Evolutionary conservation across 2,888 invertebrate species (phyloP).

Genomic region (Agrotis clavis): DNA sequence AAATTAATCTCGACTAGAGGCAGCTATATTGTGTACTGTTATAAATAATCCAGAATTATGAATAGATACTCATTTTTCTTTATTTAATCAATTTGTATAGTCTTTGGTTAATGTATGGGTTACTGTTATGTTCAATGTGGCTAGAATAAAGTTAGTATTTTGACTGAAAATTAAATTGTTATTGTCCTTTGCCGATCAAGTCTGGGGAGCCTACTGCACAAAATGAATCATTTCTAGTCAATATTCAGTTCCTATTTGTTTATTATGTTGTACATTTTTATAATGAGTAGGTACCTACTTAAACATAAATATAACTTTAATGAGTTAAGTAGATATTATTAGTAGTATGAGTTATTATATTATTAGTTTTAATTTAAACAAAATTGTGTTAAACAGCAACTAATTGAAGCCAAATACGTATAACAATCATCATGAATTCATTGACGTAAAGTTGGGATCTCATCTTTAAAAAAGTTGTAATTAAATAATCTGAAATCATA

Average conservation of each 20-base stretch:
- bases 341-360: slow-evolving; percentile 28
- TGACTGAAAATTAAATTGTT: slow-evolving; percentile 79
- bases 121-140: slow-evolving; percentile 67
- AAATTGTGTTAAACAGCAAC: slow-evolving; percentile 13
- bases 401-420: slow-evolving; percentile 25
- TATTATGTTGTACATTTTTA: slow-evolving; percentile 33
- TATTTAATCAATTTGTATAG: slow-evolving; percentile 58
- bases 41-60: slow-evolving; percentile 66
- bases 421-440: slow-evolving; percentile 44
- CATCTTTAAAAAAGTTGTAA: not conserved
- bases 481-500: not conserved
- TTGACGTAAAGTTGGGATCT: slow-evolving; percentile 43
- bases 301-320: slow-evolving; percentile 30
- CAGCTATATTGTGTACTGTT: slow-evolving; percentile 82
- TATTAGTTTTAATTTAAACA: slow-evolving; percentile 27
- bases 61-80: slow-evolving; percentile 54
- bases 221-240: slow-evolving; percentile 67
- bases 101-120: slow-evolving; percentile 64
- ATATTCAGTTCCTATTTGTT: slow-evolving; percentile 65
- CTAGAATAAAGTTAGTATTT: slow-evolving; percentile 77
- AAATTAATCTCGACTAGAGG: slow-evolving; percentile 82
- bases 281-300: slow-evolving; percentile 22
- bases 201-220: slow-evolving; percentile 75
- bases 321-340: slow-evolving; percentile 39
- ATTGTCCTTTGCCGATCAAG: slow-evolving; percentile 81